phyloP scores from a whole-genome alignment of 2,797 vertebrate genomes.

The Sternotherus odoratus region DNA sequence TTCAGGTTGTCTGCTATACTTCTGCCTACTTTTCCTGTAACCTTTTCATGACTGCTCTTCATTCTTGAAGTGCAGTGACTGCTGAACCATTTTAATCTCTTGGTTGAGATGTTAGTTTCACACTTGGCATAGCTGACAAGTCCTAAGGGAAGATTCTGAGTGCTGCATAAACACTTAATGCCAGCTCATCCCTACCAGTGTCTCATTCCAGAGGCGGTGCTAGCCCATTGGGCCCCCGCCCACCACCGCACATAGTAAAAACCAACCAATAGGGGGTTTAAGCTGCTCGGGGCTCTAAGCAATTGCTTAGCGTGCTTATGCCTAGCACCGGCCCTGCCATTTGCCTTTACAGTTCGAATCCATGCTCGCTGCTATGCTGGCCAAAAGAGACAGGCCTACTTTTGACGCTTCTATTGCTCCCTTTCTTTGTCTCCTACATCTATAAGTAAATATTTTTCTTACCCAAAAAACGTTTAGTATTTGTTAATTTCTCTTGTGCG shows the following conservation, averaged over 20 bases:
- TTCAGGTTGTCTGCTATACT: not conserved
- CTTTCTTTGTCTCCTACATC: constrained; percentile 50
- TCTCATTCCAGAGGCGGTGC: not conserved
- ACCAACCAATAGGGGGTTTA: not conserved
- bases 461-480: constrained; percentile 15
- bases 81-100: constrained; percentile 22
- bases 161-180: not conserved
- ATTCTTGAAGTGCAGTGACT: not conserved
- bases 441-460: constrained; percentile 35
- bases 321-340: not conserved
- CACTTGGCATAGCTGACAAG: constrained; percentile 48
- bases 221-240: not conserved
- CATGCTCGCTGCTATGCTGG: fast-evolving
- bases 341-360: constrained; percentile 39
- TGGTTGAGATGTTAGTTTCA: constrained; percentile 5
- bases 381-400: constrained; percentile 34
- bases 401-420: constrained; percentile 27
- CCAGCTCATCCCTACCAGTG: constrained; percentile 16
- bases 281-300: not conserved
- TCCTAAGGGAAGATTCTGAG: constrained; percentile 41
- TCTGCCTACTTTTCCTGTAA: constrained; percentile 16
- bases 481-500: constrained; percentile 33
- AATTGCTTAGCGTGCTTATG: not conserved
- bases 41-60: constrained; percentile 13
- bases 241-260: not conserved